Base-by-base conservation (phyloP, 2,113 vertebrate species). In the Anoplopoma fimbria region DNA sequence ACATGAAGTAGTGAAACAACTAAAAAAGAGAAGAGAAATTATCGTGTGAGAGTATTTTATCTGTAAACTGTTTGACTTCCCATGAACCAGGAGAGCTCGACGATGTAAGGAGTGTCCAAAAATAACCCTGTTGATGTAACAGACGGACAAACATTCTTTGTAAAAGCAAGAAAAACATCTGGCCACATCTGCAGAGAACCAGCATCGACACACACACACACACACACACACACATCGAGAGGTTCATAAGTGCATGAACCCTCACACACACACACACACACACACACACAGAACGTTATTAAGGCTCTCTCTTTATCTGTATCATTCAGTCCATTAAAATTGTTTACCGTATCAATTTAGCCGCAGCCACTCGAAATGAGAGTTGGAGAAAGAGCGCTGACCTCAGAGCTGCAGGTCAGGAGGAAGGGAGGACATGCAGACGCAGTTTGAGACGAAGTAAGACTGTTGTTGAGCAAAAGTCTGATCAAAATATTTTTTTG, bases 261-360 rank as follows among this genome's bases (percentile, higher is more conserved):
- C 23, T 21, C 15, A 17, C 27, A 51, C 10, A 31, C 42, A n/a
- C 38, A 42, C 14, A 42, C 19, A 63, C 5, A 29, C 27, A n/a
- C 38, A 42, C 21, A 53, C 49, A 23, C 21, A 23, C 49, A 23
- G 7, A 23, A n/a, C 51, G 1, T 12, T 9, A 55, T 9, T 13
- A 53, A 12, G 21, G 29, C 23, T 51, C 21, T 34, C 64, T 67
- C 38, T 27, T 6, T 17, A 1, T 38, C 6, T 67, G 45, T 49
- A 49, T 23, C 45, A 36, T 17, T n/a, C 33, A 7, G 15, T 77
- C 75, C 75, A 69, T 77, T 69, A 51, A 60, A 42, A 19, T 69
- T 60, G 36, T 77, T 68, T 45, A 69, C 15, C 1, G n/a, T 15
- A 67, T 19, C 27, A 57, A 7, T 33, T 42, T 47, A 57, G 13